Percentiles rank a stretch among this genome's conserved stretches.
phyloP scores from a whole-genome alignment of 2,797 vertebrate species.

The Micrastur ruficollis region DNA sequence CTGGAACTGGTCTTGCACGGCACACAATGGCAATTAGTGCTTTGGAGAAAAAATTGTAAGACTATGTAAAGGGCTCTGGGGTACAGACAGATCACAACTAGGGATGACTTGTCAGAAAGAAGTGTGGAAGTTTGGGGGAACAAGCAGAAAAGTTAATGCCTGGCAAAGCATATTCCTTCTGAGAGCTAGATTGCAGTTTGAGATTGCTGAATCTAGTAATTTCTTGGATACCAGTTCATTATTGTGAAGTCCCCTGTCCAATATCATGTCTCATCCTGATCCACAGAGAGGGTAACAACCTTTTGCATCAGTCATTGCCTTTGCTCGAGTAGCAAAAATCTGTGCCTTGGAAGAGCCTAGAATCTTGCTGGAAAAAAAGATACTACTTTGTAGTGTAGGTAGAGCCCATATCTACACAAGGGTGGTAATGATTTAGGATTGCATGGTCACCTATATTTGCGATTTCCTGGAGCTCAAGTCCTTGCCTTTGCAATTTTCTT shows the following conservation, averaged over 20 bases:
- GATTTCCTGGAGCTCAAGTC: neutral
- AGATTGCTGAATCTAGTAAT: neutral
- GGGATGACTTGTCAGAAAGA: neutral
- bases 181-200: neutral
- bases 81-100: neutral
- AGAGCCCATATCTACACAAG: accelerated
- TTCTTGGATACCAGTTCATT: neutral
- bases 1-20: neutral
- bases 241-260: neutral
- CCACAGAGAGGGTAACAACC: neutral
- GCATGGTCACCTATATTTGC: neutral
- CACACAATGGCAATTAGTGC: neutral
- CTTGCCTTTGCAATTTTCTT: neutral
- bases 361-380: neutral
- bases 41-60: neutral
- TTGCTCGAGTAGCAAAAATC: neutral
- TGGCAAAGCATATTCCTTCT: neutral
- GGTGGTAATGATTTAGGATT: neutral
- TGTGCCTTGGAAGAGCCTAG: neutral
- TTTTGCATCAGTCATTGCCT: neutral
- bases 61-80: neutral
- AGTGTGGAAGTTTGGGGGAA: neutral
- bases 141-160: neutral
- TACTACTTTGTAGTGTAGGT: neutral
- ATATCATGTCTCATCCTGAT: neutral